Percentiles rank a stretch among this genome's conserved stretches.
phyloP scores from a whole-genome alignment of 2,888 invertebrate genomes.

The Phalera bucephala region DNA sequence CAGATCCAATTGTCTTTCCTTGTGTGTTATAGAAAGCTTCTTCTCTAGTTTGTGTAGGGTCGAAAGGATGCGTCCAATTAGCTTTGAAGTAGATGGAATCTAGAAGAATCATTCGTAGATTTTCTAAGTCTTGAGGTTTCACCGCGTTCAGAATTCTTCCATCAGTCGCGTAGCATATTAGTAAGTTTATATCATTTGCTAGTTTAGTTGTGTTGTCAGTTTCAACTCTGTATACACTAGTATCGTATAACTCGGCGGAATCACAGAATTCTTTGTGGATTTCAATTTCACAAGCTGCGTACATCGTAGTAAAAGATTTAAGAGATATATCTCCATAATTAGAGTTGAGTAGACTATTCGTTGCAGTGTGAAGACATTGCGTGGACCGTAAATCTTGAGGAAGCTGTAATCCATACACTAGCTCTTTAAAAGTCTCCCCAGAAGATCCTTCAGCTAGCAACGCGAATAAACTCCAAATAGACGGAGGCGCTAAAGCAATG shows the following conservation, averaged over 20 bases:
- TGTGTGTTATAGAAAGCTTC: constrained; percentile 84
- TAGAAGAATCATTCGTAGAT: constrained; percentile 82
- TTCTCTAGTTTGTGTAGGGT: constrained; percentile 76
- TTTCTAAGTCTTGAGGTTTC: constrained; percentile 61
- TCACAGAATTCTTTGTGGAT: constrained; percentile 69
- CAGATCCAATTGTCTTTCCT: constrained; percentile 76
- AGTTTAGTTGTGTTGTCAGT: constrained; percentile 73
- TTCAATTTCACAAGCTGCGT: constrained; percentile 53
- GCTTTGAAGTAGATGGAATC: constrained; percentile 89
- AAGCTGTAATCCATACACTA: constrained; percentile 55
- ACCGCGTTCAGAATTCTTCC: constrained; percentile 87
- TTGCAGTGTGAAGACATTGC: constrained; percentile 57
- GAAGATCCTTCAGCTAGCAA: constrained; percentile 70
- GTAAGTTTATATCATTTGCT: constrained; percentile 85
- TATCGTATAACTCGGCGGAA: constrained; percentile 71
- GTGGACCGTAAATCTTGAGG: constrained; percentile 61
- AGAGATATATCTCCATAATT: constrained; percentile 55
- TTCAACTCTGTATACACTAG: constrained; percentile 81
- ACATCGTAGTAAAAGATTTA: constrained; percentile 60
- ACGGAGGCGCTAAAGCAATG: constrained; percentile 65
- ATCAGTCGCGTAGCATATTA: constrained; percentile 86
- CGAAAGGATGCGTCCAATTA: constrained; percentile 86
- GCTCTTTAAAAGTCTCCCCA: constrained; percentile 63
- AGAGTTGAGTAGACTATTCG: constrained; percentile 49
- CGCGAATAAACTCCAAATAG: constrained; percentile 70